Conservation (phyloP, 2,888 invertebrate species). For the Diabrotica balteata region DNA sequence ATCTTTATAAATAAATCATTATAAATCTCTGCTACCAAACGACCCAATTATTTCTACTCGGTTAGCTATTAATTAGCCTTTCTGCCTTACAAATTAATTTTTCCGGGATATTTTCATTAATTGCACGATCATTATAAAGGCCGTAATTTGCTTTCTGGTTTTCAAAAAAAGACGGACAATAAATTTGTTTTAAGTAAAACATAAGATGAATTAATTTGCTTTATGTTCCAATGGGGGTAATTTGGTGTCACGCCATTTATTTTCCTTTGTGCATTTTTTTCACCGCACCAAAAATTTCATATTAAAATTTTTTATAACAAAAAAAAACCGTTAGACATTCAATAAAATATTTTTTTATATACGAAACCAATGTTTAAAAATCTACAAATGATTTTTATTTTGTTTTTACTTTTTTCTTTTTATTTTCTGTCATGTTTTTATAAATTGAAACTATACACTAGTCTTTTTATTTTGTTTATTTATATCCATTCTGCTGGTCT, state of each 20-base stretch:
- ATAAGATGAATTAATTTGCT: not conserved
- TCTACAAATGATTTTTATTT: no score
- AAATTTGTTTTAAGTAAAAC: slow-evolving; percentile 3
- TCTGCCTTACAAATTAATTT: slow-evolving; percentile 13
- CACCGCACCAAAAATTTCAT: no score
- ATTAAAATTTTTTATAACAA: no score
- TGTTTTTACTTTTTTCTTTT: no score
- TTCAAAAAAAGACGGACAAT: slow-evolving; percentile 1
- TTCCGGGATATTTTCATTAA: slow-evolving; percentile 10
- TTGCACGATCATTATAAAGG: slow-evolving; percentile 8
- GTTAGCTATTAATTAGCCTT: slow-evolving; percentile 9
- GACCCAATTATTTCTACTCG: slow-evolving; percentile 7
- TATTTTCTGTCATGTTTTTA: no score
- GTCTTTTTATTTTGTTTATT: no score
- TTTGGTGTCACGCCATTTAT: not conserved
- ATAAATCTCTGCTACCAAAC: not conserved
- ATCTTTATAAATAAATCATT: not conserved
- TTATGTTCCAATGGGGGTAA: not conserved
- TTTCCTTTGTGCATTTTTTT: not conserved
- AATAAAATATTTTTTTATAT: no score
- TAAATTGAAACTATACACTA: no score
- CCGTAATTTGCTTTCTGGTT: slow-evolving; percentile 13
- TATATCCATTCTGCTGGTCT: no score
- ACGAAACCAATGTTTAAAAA: no score
- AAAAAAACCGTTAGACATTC: no score